phyloP scores from a whole-genome alignment of 2,113 vertebrate species.

The Macaca fascicularis region T2T-MFA8v1.1 NC_088380.1:42847501-42848000 shows the following conservation, averaged over 20 bases:
- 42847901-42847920: not conserved
- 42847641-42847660: slow-evolving; percentile 2
- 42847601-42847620: not conserved
- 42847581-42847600: not conserved
- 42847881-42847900: not conserved
- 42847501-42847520: too few species aligned
- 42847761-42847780: not conserved
- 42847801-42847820: not conserved
- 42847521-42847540: too few species aligned
- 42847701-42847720: not conserved
- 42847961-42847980: not conserved
- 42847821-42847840: not conserved
- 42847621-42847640: not conserved
- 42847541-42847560: not conserved
- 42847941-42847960: not conserved
- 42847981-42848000: not conserved
- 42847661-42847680: not conserved
- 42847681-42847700: not conserved
- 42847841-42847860: not conserved
- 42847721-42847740: not conserved
- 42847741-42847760: not conserved
- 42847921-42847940: not conserved
- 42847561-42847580: slow-evolving; percentile 15
- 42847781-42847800: not conserved
- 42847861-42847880: not conserved